These are phyloP conservation scores for Strix aluco DNA, from an alignment of 2,113 vertebrate genomes.

Conservation along the genomic window DNA sequence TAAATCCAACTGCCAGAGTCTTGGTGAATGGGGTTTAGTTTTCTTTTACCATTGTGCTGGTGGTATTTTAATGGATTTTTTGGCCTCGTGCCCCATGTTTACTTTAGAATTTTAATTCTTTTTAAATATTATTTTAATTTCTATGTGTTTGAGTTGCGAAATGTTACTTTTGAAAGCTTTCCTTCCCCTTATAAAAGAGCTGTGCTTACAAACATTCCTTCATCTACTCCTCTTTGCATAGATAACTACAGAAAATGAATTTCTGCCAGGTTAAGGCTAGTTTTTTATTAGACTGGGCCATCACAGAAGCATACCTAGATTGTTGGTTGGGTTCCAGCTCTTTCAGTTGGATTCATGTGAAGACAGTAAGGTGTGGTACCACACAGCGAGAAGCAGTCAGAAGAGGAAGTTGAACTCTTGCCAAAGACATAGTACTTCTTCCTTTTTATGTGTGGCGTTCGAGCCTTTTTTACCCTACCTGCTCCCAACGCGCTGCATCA, in stretches of 20 bases:
- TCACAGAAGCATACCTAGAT: not conserved
- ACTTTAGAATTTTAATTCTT: not conserved
- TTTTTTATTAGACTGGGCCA: not conserved
- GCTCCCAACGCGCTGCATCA: not conserved
- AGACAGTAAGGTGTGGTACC: constrained; percentile 26
- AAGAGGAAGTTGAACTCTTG: constrained; percentile 25
- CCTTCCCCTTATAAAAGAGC: not conserved
- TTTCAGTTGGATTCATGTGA: not conserved
- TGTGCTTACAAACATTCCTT: not conserved
- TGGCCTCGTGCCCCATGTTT: not conserved
- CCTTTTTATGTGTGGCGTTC: not conserved
- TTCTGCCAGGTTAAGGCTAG: not conserved
- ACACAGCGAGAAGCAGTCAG: not conserved
- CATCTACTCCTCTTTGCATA: not conserved
- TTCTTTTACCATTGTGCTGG: not conserved
- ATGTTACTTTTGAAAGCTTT: not conserved
- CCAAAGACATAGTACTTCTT: not conserved
- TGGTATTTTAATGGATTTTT: not conserved
- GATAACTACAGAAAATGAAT: not conserved
- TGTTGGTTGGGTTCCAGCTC: not conserved
- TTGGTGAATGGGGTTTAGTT: not conserved
- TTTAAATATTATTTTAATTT: not conserved
- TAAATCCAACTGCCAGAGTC: not conserved
- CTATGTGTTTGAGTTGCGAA: not conserved
- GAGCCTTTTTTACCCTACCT: not conserved